Conservation (phyloP, 2,888 invertebrate genomes). For the Epirrita christyi region DNA sequence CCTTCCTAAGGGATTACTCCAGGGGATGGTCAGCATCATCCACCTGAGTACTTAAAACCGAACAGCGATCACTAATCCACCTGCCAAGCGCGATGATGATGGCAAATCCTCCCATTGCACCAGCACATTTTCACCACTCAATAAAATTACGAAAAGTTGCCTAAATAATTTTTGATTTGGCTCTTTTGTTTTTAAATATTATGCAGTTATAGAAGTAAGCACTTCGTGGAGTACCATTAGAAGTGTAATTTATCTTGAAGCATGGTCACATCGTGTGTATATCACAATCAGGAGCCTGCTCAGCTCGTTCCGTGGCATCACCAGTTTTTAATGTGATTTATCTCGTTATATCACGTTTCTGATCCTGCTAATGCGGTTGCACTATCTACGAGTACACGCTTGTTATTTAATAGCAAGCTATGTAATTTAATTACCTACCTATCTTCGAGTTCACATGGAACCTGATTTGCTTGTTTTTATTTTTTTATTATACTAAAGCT, state of each 20-base stretch:
- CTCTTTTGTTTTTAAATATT: too few species aligned
- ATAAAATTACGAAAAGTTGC: too few species aligned
- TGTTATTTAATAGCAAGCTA: constrained; percentile 19
- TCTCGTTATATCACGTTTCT: constrained; percentile 27
- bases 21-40: too few species aligned
- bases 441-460: constrained; percentile 10
- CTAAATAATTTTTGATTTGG: too few species aligned
- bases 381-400: constrained; percentile 7
- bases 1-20: too few species aligned
- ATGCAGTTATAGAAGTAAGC: background rate
- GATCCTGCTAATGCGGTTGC: constrained; percentile 18
- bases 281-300: constrained; percentile 24
- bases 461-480: background rate
- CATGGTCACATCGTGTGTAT: constrained; percentile 20
- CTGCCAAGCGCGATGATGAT: too few species aligned
- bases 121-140: too few species aligned
- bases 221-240: background rate
- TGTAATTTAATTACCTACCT: constrained; percentile 10
- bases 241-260: constrained; percentile 4
- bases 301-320: constrained; percentile 17
- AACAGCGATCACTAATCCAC: too few species aligned
- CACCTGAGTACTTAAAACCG: too few species aligned
- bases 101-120: too few species aligned
- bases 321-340: constrained; percentile 32
- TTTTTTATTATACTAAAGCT: background rate